Percentiles rank a stretch among this genome's conserved stretches.
phyloP scores from a whole-genome alignment of 1,140 invertebrate genomes.

The Oedothorax gibbosus region DNA sequence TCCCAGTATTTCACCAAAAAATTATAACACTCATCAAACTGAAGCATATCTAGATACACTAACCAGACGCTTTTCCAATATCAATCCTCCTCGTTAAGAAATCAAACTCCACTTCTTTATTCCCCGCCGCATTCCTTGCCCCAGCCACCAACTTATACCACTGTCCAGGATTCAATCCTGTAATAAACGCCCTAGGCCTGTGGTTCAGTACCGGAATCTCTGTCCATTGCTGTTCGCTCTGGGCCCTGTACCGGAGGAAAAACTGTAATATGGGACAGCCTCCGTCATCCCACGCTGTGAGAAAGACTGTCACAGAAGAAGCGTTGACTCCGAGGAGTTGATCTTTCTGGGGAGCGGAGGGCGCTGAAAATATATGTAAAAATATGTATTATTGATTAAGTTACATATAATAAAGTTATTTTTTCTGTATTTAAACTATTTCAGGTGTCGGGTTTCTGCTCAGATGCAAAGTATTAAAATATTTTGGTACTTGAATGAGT shows the following conservation, averaged over 20 bases:
- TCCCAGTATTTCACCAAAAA: too few relatives aligned
- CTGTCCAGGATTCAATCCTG: constrained; percentile 68
- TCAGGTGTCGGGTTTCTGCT: too few relatives aligned
- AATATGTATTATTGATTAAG: not conserved
- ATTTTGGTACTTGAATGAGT: too few relatives aligned
- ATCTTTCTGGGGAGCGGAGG: constrained; percentile 47
- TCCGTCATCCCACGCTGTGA: constrained; percentile 88
- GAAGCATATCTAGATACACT: not conserved
- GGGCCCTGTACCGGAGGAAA: constrained; percentile 80
- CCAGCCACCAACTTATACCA: constrained; percentile 69
- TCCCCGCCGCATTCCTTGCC: constrained; percentile 68
- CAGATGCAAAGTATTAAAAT: too few relatives aligned
- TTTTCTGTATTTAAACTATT: too few relatives aligned
- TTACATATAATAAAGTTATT: too few relatives aligned
- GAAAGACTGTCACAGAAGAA: constrained; percentile 87
- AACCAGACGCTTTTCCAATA: constrained; percentile 65
- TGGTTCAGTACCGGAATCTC: constrained; percentile 41
- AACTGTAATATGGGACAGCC: constrained; percentile 90
- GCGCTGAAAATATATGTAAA: constrained; percentile 33
- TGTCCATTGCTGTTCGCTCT: constrained; percentile 47
- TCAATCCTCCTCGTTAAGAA: constrained; percentile 68
- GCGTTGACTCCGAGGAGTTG: constrained; percentile 78
- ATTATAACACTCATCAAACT: too few relatives aligned
- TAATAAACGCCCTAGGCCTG: constrained; percentile 62
- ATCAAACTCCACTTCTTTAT: constrained; percentile 66